Base-by-base conservation (phyloP, 2,113 vertebrate species). In the Spizaetus ornatus region DNA sequence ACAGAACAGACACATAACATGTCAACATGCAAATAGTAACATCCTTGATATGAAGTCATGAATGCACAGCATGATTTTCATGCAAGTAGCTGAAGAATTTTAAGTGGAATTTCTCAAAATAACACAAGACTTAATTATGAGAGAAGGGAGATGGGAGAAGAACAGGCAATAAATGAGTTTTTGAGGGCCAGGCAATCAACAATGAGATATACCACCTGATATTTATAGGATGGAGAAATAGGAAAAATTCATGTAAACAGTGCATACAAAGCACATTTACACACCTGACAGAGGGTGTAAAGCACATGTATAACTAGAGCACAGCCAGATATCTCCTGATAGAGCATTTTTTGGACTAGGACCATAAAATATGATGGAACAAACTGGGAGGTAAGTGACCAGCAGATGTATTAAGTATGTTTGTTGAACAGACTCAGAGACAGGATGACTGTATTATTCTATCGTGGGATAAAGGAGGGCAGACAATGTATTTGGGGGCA, bases 391-490 rank as follows among this genome's bases (percentile, higher is more conserved):
- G 5, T 67, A 38, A 50, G 40, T 15, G 16, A 66, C 4, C 25
- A 55, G 26, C 10, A 79, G 14, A 29, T 1, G 0, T 25, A 43
- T 31, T 25, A 94, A 48, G 22, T 16, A 74, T 0, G 0, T 63
- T 15, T 50, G 23, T 32, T 22, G 27, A 95, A 71, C 15, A 69
- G 50, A 84, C 7, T 48, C 47, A 48, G 45, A 85, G 36, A 53
- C 1, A 31, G 20, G 38, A 70, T 58, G 21, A 84, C 67, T 82
- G 9, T 8, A 74, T 38, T 71, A 76, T 61, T 79, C 36, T 65
- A 19, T 0, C 72, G 34, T 13, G 20, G 36, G 14, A 48, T 31
- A 72, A 47, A 62, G 42, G 52, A n/a, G 20, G 11, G 12, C 27
- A 82, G 25, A 79, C 10, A 70, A 29, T 10, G 2, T 23, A 90